Evolutionary conservation across 2,113 vertebrate species (phyloP).

Genomic region (Otus sunia): DNA sequence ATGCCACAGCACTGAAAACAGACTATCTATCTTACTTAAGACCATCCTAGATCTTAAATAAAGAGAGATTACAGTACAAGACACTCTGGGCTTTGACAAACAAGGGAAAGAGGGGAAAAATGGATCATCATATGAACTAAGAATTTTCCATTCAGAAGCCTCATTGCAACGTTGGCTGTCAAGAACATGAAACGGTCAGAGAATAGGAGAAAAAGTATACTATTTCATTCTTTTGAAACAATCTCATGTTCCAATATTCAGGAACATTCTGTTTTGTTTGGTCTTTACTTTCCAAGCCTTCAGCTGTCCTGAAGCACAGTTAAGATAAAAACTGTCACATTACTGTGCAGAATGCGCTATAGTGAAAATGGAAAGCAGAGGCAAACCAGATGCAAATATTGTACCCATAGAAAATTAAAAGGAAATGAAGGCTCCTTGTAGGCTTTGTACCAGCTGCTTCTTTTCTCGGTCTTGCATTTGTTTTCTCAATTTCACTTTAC

Average conservation of each 20-base stretch:
- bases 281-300: neutral
- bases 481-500: neutral
- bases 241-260: neutral
- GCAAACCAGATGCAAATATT: neutral
- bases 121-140: neutral
- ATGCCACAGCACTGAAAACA: neutral
- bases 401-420: neutral
- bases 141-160: neutral
- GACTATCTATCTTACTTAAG: slow-evolving; percentile 42
- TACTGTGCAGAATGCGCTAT: neutral
- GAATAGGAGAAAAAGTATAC: neutral
- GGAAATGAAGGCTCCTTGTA: neutral
- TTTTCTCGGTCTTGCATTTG: neutral
- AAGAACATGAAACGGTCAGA: neutral
- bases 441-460: neutral
- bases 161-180: neutral
- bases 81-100: neutral
- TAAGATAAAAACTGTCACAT: neutral
- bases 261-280: neutral
- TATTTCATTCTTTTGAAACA: neutral
- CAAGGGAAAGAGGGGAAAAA: neutral
- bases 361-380: neutral
- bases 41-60: neutral
- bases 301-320: neutral
- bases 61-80: neutral